Conservation (phyloP, 2,113 vertebrate genomes). For the Dasyurus viverrinus region DNA sequence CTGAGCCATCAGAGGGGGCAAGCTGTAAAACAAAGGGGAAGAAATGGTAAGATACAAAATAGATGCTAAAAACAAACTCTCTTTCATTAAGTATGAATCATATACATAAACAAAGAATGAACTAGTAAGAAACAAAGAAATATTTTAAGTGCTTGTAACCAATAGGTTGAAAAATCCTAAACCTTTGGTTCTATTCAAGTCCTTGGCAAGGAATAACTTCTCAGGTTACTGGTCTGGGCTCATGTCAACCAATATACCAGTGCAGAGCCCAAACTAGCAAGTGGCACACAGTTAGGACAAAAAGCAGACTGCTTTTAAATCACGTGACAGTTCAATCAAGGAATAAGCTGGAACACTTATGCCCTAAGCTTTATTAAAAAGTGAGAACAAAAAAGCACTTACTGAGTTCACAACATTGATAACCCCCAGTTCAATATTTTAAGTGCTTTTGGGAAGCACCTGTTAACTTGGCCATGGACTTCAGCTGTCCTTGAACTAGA, state of each 20-base stretch:
- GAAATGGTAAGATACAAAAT: neutral
- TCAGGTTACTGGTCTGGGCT: neutral
- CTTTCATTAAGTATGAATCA: accelerated
- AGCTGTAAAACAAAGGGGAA: constrained; percentile 79
- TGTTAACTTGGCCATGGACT: neutral
- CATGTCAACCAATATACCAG: neutral
- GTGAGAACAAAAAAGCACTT: neutral
- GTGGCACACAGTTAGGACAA: neutral
- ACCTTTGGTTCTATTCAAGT: neutral
- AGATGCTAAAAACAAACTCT: constrained; percentile 18
- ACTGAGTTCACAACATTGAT: neutral
- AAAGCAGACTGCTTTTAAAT: neutral
- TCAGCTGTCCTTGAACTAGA: neutral
- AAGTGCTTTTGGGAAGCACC: too few species aligned
- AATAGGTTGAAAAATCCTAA: constrained; percentile 40
- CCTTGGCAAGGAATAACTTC: neutral
- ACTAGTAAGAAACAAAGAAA: neutral
- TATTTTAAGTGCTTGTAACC: neutral
- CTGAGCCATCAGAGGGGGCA: constrained; percentile 90
- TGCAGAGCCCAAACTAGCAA: neutral
- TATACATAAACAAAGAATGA: neutral
- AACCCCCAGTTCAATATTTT: too few species aligned
- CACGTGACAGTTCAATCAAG: neutral
- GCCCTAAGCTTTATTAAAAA: neutral
- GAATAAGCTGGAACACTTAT: neutral